These are phyloP conservation scores for Istiophorus platypterus DNA, from an alignment of 2,113 vertebrate genomes.

Conservation along the genomic window DNA sequence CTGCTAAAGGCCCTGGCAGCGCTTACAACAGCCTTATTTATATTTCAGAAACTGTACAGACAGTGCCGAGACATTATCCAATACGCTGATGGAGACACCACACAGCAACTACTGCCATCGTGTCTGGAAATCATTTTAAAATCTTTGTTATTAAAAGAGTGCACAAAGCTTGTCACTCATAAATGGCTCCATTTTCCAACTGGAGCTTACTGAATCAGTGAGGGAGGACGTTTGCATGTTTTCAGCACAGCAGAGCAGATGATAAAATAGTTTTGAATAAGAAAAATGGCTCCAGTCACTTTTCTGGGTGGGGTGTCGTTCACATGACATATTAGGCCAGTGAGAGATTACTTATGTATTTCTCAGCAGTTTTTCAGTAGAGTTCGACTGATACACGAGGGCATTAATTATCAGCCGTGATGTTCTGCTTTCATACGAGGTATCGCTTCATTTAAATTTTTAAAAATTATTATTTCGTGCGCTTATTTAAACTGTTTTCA, in stretches of 20 bases:
- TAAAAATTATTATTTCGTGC: not conserved
- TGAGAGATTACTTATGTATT: slow-evolving; percentile 65
- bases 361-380: slow-evolving; percentile 63
- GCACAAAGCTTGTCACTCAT: slow-evolving; percentile 71
- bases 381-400: slow-evolving; percentile 53
- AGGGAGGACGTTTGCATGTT: slow-evolving; percentile 66
- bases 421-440: slow-evolving; percentile 9
- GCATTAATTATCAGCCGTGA: slow-evolving; percentile 48
- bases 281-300: slow-evolving; percentile 63
- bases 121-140: slow-evolving; percentile 84
- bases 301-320: slow-evolving; percentile 81
- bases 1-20: slow-evolving; percentile 30
- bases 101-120: slow-evolving; percentile 77
- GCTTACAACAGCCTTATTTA: slow-evolving; percentile 77
- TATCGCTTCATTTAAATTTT: too few relatives aligned
- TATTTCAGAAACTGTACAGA: slow-evolving; percentile 78
- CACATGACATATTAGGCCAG: slow-evolving; percentile 67
- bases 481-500: slow-evolving; percentile 24
- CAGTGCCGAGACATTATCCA: slow-evolving; percentile 86
- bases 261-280: slow-evolving; percentile 70
- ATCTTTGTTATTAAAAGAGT: slow-evolving; percentile 82
- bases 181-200: slow-evolving; percentile 69
- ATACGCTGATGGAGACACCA: slow-evolving; percentile 73
- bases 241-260: slow-evolving; percentile 56
- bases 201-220: slow-evolving; percentile 63